These are phyloP conservation scores for Intellagama lesueurii DNA, from an alignment of 2,797 vertebrate genomes.

Conservation along the genomic window DNA sequence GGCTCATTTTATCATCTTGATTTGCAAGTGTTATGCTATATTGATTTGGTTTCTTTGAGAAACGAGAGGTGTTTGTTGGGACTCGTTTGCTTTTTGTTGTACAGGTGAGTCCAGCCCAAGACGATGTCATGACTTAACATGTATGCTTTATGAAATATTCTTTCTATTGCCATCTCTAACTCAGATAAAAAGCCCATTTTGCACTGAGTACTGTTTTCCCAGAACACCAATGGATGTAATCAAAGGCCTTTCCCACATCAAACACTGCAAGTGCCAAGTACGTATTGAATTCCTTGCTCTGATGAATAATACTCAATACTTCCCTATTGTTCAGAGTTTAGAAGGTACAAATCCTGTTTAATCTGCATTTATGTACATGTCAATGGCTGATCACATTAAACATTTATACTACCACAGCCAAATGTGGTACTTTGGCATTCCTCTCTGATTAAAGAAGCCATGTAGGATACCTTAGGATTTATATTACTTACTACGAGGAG, in stretches of 20 bases:
- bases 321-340: neutral
- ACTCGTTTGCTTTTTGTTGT: too few relatives aligned
- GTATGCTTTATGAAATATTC: too few relatives aligned
- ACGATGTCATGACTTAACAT: neutral
- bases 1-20: neutral
- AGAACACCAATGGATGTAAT: neutral
- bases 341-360: conserved; percentile 11
- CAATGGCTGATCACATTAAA: neutral
- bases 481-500: neutral
- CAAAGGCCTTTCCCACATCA: conserved; percentile 2
- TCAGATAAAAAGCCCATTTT: neutral
- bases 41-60: neutral
- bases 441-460: neutral
- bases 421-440: neutral
- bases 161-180: neutral
- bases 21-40: neutral
- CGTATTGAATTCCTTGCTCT: conserved; percentile 4
- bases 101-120: neutral
- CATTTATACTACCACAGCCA: neutral
- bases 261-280: neutral
- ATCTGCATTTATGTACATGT: conserved; percentile 9
- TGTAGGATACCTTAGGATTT: neutral
- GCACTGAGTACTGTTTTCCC: neutral
- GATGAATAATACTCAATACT: conserved; percentile 19
- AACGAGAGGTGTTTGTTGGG: neutral